Evolutionary conservation across 1,140 invertebrate genomes (phyloP).

Genomic region (Papilio glaucus): DNA sequence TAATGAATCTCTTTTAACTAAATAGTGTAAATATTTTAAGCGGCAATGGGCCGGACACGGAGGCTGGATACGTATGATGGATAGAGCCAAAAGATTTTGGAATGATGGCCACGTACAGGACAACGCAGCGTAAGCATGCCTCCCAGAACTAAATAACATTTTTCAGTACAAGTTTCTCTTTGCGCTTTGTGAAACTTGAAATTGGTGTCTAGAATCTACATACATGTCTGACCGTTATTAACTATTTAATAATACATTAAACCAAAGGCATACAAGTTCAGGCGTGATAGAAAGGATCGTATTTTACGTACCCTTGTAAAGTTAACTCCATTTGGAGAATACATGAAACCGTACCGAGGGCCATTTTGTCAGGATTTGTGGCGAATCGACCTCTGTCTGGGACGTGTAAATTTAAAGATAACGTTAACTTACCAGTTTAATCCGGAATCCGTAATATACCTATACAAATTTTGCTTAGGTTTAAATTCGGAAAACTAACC

Average conservation of each 20-base stretch:
- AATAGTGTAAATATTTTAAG: no score
- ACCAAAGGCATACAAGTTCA: background rate
- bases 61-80: no score
- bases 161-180: no score
- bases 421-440: background rate
- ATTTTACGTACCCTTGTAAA: constrained; percentile 13
- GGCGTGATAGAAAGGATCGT: background rate
- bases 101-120: no score
- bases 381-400: constrained; percentile 3
- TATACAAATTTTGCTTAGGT: background rate
- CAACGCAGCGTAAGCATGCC: no score
- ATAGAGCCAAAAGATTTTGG: no score
- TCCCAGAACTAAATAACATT: no score
- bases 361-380: constrained; percentile 9
- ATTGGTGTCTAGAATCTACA: background rate
- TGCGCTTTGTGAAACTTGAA: no score
- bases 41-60: no score
- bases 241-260: background rate
- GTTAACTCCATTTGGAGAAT: background rate
- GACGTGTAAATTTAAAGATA: background rate
- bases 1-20: no score
- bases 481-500: background rate
- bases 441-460: background rate
- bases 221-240: background rate
- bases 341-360: background rate